Evolutionary conservation across 92 coral and sea anemone genomes (phyloP).

Genomic region (Palythoa caribaeorum): DNA sequence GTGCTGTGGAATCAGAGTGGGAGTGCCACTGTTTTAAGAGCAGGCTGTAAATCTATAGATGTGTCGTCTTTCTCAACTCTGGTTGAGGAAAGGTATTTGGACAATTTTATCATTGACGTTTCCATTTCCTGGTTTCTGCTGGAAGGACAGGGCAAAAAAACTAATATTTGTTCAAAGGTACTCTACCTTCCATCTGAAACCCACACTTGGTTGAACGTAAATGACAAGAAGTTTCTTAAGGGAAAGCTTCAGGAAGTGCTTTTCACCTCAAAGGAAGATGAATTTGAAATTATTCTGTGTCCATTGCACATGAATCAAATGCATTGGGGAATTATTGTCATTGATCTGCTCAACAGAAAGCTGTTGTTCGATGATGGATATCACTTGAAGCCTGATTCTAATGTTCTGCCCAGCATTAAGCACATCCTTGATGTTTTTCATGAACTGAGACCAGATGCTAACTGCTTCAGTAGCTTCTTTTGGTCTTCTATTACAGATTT

Average conservation of each 20-base stretch:
- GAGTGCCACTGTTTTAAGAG: not conserved
- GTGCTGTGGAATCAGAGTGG: not conserved
- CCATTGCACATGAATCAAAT: constrained; percentile 56
- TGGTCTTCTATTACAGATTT: constrained; percentile 44
- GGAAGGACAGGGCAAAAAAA: constrained; percentile 1
- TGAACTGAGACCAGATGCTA: constrained; percentile 7
- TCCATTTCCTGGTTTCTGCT: constrained; percentile 9
- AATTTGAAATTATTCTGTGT: constrained; percentile 43
- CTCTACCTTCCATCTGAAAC: constrained; percentile 50
- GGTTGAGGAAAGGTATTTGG: constrained; percentile 46
- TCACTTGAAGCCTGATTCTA: not conserved
- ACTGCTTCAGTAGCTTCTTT: constrained; percentile 21
- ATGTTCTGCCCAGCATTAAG: constrained; percentile 34
- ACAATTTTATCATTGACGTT: constrained; percentile 66
- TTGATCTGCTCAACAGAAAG: constrained; percentile 26
- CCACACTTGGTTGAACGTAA: constrained; percentile 51
- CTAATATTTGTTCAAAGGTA: no score
- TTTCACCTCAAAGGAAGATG: not conserved
- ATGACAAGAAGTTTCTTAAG: constrained; percentile 23
- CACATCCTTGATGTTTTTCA: constrained; percentile 27
- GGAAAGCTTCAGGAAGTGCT: not conserved
- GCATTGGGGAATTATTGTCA: constrained; percentile 58
- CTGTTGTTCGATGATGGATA: constrained; percentile 26
- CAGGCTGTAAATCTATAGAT: not conserved
- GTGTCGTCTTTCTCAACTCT: not conserved